Evolutionary conservation across 1,140 invertebrate species (phyloP).

Genomic region (Camponotus vicinus): DNA sequence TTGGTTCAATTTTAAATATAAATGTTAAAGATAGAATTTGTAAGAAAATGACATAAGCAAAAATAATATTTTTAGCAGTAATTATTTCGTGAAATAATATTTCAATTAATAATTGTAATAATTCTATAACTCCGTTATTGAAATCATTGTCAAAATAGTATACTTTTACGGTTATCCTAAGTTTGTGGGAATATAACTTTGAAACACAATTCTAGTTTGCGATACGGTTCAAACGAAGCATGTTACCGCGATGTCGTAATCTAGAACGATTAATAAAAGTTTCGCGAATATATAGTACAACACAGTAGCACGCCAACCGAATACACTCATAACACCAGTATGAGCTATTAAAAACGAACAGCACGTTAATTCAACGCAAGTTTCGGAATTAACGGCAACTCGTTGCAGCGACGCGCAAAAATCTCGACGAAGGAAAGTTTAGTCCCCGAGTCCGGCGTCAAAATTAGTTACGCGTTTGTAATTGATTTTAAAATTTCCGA

Average conservation of each 20-base stretch:
- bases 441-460: neutral
- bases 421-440: slow-evolving; percentile 4
- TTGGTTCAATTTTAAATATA: neutral
- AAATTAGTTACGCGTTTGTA: slow-evolving; percentile 53
- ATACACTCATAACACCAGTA: slow-evolving; percentile 34
- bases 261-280: slow-evolving; percentile 57
- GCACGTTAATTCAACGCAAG: slow-evolving; percentile 33
- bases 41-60: neutral
- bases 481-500: slow-evolving; percentile 53
- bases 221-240: neutral
- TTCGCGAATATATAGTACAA: slow-evolving; percentile 3
- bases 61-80: neutral
- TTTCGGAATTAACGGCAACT: slow-evolving; percentile 44
- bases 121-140: neutral
- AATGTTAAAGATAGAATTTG: neutral
- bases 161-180: neutral
- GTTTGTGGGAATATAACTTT: slow-evolving; percentile 9
- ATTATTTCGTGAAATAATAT: neutral
- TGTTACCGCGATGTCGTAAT: slow-evolving; percentile 50
- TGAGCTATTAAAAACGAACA: slow-evolving; percentile 43
- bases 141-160: neutral
- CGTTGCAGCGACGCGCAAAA: slow-evolving; percentile 24
- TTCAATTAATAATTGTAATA: neutral
- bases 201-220: slow-evolving; percentile 7
- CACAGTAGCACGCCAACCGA: slow-evolving; percentile 15